These are phyloP conservation scores for Chiloscyllium plagiosum DNA, from an alignment of 2,113 vertebrate species.

Conservation along the genomic window DNA sequence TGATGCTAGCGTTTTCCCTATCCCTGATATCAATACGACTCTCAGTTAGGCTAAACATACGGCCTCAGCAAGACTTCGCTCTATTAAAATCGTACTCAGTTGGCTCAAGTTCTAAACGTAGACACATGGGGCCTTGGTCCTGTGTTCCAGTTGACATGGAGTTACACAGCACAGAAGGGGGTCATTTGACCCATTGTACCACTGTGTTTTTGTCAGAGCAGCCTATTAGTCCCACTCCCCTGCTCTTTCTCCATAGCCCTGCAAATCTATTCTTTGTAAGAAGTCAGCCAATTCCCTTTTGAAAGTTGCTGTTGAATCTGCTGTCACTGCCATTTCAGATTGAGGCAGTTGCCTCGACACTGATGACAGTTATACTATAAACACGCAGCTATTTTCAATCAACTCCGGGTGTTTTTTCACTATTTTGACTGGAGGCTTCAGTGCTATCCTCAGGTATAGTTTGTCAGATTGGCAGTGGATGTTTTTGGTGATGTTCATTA, in stretches of 20 bases:
- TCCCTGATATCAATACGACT: not conserved
- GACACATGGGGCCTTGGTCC: not conserved
- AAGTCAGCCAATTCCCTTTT: not conserved
- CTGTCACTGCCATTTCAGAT: not conserved
- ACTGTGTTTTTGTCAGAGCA: not conserved
- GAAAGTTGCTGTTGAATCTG: not conserved
- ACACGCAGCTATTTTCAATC: not conserved
- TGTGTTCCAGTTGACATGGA: not conserved
- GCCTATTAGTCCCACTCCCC: not conserved
- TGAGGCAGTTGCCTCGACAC: not conserved
- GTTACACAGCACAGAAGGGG: not conserved
- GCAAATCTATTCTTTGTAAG: not conserved
- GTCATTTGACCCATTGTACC: not conserved
- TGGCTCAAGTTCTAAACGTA: not conserved
- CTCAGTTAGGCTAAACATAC: not conserved
- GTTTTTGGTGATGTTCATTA: not conserved
- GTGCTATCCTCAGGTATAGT: constrained; percentile 4
- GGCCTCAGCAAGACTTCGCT: not conserved
- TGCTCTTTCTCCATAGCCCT: not conserved
- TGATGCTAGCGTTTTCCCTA: too few species aligned
- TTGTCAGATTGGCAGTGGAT: not conserved
- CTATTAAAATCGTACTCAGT: not conserved
- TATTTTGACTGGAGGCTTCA: not conserved
- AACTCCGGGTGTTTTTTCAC: not conserved
- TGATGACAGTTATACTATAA: not conserved